Evolutionary conservation across 92 coral and sea anemone species (phyloP).

Genomic region (Palythoa caribaeorum): DNA sequence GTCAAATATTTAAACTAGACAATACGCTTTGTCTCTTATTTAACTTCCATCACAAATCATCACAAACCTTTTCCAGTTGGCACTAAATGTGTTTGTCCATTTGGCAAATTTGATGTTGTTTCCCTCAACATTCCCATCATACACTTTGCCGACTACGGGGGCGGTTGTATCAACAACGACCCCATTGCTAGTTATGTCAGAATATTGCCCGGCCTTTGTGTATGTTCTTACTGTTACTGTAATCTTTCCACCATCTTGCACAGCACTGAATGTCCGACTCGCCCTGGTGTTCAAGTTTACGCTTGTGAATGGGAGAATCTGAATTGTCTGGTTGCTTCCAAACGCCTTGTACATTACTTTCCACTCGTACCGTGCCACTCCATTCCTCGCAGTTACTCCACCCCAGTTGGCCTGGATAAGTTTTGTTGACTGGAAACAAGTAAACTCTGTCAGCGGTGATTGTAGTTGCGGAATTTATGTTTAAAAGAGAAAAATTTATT

Average conservation of each 20-base stretch:
- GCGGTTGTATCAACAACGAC: conserved; percentile 81
- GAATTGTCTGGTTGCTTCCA: conserved; percentile 49
- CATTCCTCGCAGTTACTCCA: conserved; percentile 80
- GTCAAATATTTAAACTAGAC: too few relatives aligned
- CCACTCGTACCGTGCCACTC: conserved; percentile 81
- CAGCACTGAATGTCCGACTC: conserved; percentile 56
- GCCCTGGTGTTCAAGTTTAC: conserved; percentile 67
- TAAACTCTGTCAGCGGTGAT: not conserved
- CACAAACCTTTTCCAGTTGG: conserved; percentile 75
- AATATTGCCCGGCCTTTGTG: conserved; percentile 84
- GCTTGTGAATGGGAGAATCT: conserved; percentile 65
- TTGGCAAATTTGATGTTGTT: conserved; percentile 74
- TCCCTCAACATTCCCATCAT: conserved; percentile 73
- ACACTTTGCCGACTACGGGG: conserved; percentile 74
- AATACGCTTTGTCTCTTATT: too few relatives aligned
- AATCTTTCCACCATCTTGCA: conserved; percentile 77
- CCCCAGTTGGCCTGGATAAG: conserved; percentile 86
- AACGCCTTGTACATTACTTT: conserved; percentile 64
- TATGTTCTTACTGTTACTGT: conserved; percentile 68
- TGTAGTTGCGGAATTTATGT: too few relatives aligned
- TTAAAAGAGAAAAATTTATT: not conserved
- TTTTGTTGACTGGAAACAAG: conserved; percentile 58
- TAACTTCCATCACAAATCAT: too few relatives aligned
- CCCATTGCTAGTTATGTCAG: conserved; percentile 82
- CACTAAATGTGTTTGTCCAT: conserved; percentile 85